These are phyloP conservation scores for Psilopsiagon aurifrons DNA, from an alignment of 2,113 vertebrate species.

Conservation along the genomic window DNA sequence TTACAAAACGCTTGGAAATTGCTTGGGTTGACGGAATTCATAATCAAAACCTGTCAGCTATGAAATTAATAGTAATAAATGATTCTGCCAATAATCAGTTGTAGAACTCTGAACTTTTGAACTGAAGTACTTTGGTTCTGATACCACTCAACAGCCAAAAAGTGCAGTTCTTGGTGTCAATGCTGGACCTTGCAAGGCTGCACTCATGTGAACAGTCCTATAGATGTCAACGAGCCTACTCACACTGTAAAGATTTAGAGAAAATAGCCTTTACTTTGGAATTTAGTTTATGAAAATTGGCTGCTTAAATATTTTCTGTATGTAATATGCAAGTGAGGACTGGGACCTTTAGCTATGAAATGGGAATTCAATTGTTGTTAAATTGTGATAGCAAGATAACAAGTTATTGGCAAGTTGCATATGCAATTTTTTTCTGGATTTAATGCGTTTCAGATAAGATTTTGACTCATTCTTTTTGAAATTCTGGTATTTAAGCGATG, in stretches of 20 bases:
- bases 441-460: neutral
- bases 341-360: neutral
- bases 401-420: neutral
- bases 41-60: neutral
- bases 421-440: neutral
- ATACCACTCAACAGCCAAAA: neutral
- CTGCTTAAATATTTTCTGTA: neutral
- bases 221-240: neutral
- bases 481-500: fast-evolving
- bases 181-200: neutral
- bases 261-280: neutral
- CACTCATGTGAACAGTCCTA: neutral
- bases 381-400: neutral
- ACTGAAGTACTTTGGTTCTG: neutral
- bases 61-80: neutral
- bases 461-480: neutral
- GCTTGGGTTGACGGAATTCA: neutral
- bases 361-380: neutral
- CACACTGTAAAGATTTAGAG: neutral
- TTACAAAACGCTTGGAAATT: constrained; percentile 40
- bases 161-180: neutral
- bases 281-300: neutral
- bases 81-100: neutral
- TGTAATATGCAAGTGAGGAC: neutral
- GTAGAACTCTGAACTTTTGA: neutral